Conservation (phyloP, 2,888 invertebrate species). For the Stenichneumon culpator region DNA sequence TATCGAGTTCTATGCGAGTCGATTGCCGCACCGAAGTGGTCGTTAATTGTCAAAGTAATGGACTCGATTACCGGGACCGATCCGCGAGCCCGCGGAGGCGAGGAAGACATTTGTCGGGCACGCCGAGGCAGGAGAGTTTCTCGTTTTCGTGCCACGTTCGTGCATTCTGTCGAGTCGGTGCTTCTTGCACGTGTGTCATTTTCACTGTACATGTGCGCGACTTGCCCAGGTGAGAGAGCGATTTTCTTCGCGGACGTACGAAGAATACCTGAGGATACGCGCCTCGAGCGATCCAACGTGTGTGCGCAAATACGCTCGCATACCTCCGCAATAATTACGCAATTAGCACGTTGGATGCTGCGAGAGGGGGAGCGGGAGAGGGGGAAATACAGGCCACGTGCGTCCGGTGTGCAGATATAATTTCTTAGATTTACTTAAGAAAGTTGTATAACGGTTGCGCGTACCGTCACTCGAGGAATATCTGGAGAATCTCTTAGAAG, state of each 20-base stretch:
- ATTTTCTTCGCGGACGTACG: slow-evolving; percentile 61
- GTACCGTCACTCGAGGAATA: slow-evolving; percentile 62
- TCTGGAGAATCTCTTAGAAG: background rate
- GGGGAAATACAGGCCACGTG: slow-evolving; percentile 24
- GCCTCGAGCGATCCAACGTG: slow-evolving; percentile 42
- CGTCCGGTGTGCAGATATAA: slow-evolving; percentile 53
- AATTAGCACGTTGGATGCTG: slow-evolving; percentile 64
- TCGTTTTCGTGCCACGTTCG: slow-evolving; percentile 33
- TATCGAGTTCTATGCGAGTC: slow-evolving; percentile 25
- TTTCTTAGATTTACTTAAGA: slow-evolving; percentile 62
- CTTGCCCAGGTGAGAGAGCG: slow-evolving; percentile 55
- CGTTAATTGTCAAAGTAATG: slow-evolving; percentile 69
- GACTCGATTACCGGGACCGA: slow-evolving; percentile 61
- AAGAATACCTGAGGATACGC: slow-evolving; percentile 46
- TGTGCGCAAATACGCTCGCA: slow-evolving; percentile 32
- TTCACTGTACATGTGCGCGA: slow-evolving; percentile 9
- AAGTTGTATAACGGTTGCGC: slow-evolving; percentile 35
- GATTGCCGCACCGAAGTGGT: slow-evolving; percentile 49
- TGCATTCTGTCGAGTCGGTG: slow-evolving; percentile 22
- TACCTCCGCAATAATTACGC: slow-evolving; percentile 70
- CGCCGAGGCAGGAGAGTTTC: slow-evolving; percentile 13
- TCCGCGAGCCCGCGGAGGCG: slow-evolving; percentile 16
- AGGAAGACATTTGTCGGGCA: slow-evolving; percentile 44
- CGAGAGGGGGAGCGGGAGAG: background rate
- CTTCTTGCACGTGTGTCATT: slow-evolving; percentile 40